Evolutionary conservation across 1,140 invertebrate species (phyloP).

Genomic region (Megathymus violae): DNA sequence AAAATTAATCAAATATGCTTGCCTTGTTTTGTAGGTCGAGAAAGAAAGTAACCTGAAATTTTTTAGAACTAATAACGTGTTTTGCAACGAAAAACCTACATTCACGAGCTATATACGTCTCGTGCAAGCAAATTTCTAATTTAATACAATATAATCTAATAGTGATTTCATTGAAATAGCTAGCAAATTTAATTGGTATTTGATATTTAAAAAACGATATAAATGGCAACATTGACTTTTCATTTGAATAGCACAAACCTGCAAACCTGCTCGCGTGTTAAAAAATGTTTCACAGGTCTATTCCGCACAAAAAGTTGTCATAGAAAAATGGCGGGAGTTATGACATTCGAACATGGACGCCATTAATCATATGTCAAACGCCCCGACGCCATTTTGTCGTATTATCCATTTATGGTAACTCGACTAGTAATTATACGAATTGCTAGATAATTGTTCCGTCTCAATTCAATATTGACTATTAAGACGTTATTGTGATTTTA

Average conservation of each 20-base stretch:
- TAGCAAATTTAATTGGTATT: too few species aligned
- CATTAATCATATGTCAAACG: constrained; percentile 62
- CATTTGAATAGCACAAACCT: not conserved
- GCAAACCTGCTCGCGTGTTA: not conserved
- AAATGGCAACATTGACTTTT: too few species aligned
- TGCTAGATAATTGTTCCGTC: constrained; percentile 32
- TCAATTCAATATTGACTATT: constrained; percentile 32
- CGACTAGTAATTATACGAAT: constrained; percentile 32
- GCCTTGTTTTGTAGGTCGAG: constrained; percentile 16
- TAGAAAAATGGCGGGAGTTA: constrained; percentile 47
- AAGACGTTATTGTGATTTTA: constrained; percentile 36
- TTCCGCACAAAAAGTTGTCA: constrained; percentile 36
- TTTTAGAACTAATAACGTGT: constrained; percentile 9
- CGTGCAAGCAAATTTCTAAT: too few species aligned
- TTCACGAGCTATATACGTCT: too few species aligned
- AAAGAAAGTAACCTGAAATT: constrained; percentile 12
- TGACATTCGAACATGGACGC: constrained; percentile 51
- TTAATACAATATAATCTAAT: too few species aligned
- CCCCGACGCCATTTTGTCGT: constrained; percentile 55
- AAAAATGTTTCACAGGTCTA: constrained; percentile 10
- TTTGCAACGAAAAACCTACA: constrained; percentile 9
- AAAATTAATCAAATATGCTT: constrained; percentile 15
- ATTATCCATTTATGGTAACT: constrained; percentile 56
- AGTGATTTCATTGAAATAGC: too few species aligned
- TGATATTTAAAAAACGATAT: too few species aligned